Evolutionary conservation across 2,888 invertebrate genomes (phyloP), one percentile per base, ranked within the genome.

Genomic region (Athalia rosae): DNA sequence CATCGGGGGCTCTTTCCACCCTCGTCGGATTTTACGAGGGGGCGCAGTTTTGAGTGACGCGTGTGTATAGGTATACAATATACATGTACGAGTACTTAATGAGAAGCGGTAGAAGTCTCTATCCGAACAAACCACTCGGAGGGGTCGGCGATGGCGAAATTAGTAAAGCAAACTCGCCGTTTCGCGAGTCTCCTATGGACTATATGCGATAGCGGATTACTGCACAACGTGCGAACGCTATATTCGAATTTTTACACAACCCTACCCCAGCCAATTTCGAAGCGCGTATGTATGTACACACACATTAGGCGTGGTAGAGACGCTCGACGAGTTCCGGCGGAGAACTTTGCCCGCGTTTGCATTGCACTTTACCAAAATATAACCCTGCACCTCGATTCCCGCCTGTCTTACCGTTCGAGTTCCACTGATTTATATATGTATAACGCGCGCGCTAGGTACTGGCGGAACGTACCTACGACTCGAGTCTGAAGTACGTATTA

Each of bases 81-180:
- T 28, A 28, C 28, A 28, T n/a, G n/a, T 28, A n/a, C n/a, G 28
- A 74, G 48, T 47, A 62, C 74, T 62, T 8, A 61, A 74, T 74
- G 74, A 61, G 74, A 48, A 59, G 74, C 13, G 74, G 59, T 74
- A 61, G 74, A 47, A 59, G 61, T 13, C 74, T 74, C 74, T 74
- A 62, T 15, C 61, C 74, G 48, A 74, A 74, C 48, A 61, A 11
- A 5, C 74, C 50, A 61, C 74, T 74, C 28, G 28, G 28, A 28
- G 28, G 28, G 28, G 28, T 28, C 2, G 28, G 28, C 2, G 61
- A 74, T 74, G 74, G 74, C 74, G 62, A 74, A 74, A 74, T 74
- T 74, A 74, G 74, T 47, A 74, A 62, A 74, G 74, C 61, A 61
- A 74, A 74, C 74, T 47, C 61, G 47, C 74, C 74, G 74, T 62